Evolutionary conservation across 2,888 invertebrate species (phyloP).

Genomic region (Deilephila elpenor): DNA sequence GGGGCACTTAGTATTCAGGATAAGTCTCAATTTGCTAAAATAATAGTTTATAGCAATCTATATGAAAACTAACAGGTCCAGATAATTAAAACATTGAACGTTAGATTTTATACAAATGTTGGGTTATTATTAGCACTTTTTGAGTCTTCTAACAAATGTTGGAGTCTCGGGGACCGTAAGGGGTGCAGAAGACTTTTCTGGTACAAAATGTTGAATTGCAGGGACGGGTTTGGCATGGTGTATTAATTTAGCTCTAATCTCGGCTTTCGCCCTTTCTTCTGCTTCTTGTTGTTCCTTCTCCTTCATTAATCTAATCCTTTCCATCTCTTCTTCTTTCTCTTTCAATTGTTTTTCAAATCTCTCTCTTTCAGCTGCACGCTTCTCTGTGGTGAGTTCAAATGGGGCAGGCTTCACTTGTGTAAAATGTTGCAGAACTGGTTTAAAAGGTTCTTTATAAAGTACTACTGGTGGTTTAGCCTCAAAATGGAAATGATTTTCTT

Average conservation of each 20-base stretch:
- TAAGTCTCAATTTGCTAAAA: neutral
- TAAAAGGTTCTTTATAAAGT: constrained; percentile 86
- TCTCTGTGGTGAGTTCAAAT: constrained; percentile 87
- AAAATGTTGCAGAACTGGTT: constrained; percentile 80
- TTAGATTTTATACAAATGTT: too few relatives aligned
- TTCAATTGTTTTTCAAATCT: constrained; percentile 85
- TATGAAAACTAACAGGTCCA: neutral
- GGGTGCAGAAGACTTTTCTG: constrained; percentile 79
- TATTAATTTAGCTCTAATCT: constrained; percentile 83
- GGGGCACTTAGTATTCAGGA: too few relatives aligned
- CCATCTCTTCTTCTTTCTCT: constrained; percentile 80
- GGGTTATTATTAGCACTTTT: constrained; percentile 48
- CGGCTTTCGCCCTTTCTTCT: constrained; percentile 80
- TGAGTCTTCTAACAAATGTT: constrained; percentile 74
- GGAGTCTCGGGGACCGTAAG: constrained; percentile 88
- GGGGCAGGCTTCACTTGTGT: constrained; percentile 76
- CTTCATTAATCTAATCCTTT: constrained; percentile 64
- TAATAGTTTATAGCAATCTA: too few relatives aligned
- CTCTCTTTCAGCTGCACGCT: constrained; percentile 85
- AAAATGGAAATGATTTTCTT: constrained; percentile 80
- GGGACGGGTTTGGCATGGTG: constrained; percentile 87
- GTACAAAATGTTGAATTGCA: constrained; percentile 74
- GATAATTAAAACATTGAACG: too few relatives aligned
- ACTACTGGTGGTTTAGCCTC: constrained; percentile 87
- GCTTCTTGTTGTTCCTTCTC: constrained; percentile 67